Base-by-base conservation (phyloP, 2,113 vertebrate species). In the Gavia stellata region DNA sequence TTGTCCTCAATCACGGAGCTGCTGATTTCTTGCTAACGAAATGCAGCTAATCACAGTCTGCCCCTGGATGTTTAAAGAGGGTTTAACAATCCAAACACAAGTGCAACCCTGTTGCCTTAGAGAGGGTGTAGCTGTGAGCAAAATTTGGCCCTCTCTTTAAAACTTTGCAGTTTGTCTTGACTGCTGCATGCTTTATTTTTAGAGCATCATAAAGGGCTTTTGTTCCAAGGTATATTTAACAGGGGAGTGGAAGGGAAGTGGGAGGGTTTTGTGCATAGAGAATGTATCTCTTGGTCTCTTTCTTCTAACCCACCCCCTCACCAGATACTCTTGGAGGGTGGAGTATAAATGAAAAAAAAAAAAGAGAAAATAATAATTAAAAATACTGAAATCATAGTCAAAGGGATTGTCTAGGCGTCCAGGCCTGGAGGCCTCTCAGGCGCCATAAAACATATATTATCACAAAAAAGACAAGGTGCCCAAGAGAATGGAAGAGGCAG, bases 201-300 rank as follows among this genome's bases (percentile, higher is more conserved):
- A 97, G 97, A 96, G 91, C 90, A 82, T 92, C 96, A 97, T 96
- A 97, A 97, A 96, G 86, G 67, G 90, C 96, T 96, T 97, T 97
- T 97, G 97, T 97, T 95, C 90, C 86, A 94, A 89, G 93, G 95
- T 97, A 95, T 97, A 96, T 97, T 97, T 97, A 97, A 96, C 88
- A 96, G 97, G 97, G 97, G 96, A 97, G 97, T 88, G 96, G 96
- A 97, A 87, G 93, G 97, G 96, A 97, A 97, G 93, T 95, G 81
- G 97, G 95, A 95, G 92, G 95, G 90, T 88, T 94, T 58, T 95
- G 86, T 79, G 90, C 91, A 77, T n/a, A 68, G 96, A 47, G 96
- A 95, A 94, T 94, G 67, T 91, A 89, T 97, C 92, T 91, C 88
- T 92, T 96, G 91, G 88, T 87, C 90, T 91, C 77, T 93, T 92